Evolutionary conservation across 2,113 vertebrate species (phyloP), one percentile per base, ranked within the genome.

Genomic region (Dascyllus trimaculatus): DNA sequence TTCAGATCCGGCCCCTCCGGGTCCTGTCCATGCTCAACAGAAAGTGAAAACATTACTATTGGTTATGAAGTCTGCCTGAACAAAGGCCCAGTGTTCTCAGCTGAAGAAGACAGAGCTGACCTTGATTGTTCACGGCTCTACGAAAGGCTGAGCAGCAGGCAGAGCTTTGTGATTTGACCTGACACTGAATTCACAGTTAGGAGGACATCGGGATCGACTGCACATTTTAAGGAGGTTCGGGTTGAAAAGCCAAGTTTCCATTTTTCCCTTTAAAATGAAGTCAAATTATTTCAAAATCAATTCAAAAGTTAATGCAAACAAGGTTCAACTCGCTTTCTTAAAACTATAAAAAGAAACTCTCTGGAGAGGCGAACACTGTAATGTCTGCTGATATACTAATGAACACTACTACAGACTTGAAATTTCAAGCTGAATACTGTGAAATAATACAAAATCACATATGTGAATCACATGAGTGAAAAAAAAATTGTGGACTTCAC

Each of bases 41-140:
- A 72, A 66, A 74, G 69, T 32, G 64, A 84, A 90, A 90, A 75
- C 79, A 74, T 83, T 67, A 78, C 88, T 76, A 62, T 83, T 51
- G 71, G 80, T 80, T 78, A 35, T 71, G 81, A 81, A 81, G 66
- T 66, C 58, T 25, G 38, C 15, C 52, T 48, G 82, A 92, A 92
- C 87, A 93, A 86, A 86, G 74, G 77, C 45, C n/a, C 85, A 75
- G 80, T 91, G 82, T 86, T 89, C 87, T 79, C 54, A 11, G 19
- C 72, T 19, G 66, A 76, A 66, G 79, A 80, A 65, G 77, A 68
- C 71, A 79, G 62, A 76, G 35, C 75, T 65, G 72, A 78, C 58
- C 72, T 66, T 53, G 72, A 87, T 74, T 82, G 77, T 72, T 79
- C 51, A 14, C 54, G 45, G 80, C 70, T 72, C 22, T 17, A 26